These are phyloP conservation scores for Montipora capitata DNA, from an alignment of 92 coral and sea anemone genomes.

Conservation along the genomic window DNA sequence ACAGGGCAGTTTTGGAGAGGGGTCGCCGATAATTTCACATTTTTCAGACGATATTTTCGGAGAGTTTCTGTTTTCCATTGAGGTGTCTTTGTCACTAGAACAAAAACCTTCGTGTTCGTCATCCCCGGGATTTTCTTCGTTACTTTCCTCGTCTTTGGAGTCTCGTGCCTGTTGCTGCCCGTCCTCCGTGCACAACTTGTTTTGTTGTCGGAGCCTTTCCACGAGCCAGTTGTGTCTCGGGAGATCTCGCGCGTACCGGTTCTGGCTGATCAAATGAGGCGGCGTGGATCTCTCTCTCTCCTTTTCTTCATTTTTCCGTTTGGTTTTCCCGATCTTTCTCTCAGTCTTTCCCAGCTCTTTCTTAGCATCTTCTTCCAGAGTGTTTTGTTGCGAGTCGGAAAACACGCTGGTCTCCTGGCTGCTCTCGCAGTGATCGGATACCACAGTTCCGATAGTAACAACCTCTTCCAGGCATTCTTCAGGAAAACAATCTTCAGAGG, in stretches of 20 bases:
- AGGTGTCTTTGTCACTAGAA: conserved; percentile 38
- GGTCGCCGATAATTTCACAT: conserved; percentile 38
- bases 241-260: conserved; percentile 96
- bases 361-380: conserved; percentile 79
- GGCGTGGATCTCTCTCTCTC: conserved; percentile 92
- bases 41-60: conserved; percentile 35
- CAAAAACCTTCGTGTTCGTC: conserved; percentile 31
- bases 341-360: conserved; percentile 80
- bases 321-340: conserved; percentile 80
- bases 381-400: conserved; percentile 66
- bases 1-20: conserved; percentile 9
- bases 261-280: conserved; percentile 92
- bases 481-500: conserved; percentile 11
- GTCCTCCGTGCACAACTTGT: conserved; percentile 81
- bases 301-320: conserved; percentile 82
- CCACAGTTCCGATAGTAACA: conserved; percentile 40
- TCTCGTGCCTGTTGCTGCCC: conserved; percentile 65
- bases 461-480: conserved; percentile 31
- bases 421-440: conserved; percentile 79
- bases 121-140: conserved; percentile 34
- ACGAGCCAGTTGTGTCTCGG: conserved; percentile 99
- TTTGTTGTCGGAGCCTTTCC: conserved; percentile 92
- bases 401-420: conserved; percentile 78
- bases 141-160: conserved; percentile 71
- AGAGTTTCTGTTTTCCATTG: conserved; percentile 30